Evolutionary conservation across 92 coral and sea anemone species (phyloP).

Genomic region (Epizoanthus stellaris): DNA sequence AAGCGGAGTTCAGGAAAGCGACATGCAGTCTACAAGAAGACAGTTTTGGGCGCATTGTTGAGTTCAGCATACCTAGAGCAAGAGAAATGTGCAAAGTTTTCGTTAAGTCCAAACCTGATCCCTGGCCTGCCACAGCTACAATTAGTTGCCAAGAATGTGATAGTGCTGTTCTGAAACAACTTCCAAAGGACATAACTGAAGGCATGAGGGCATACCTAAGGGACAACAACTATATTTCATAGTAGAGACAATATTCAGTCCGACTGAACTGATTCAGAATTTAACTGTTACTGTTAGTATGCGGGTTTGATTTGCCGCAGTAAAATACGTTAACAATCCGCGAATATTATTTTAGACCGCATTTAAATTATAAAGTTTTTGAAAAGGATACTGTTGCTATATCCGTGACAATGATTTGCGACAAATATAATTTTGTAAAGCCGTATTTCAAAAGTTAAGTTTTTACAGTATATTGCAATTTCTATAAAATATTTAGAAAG

Average conservation of each 20-base stretch:
- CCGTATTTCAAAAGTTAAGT: conserved; percentile 1
- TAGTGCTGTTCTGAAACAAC: conserved; percentile 26
- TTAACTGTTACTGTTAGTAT: conserved; percentile 12
- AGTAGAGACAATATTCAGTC: conserved; percentile 9
- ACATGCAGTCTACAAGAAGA: conserved; percentile 29
- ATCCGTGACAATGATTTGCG: conserved; percentile 14
- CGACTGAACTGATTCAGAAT: not conserved
- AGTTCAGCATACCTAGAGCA: conserved; percentile 52
- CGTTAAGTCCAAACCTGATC: conserved; percentile 54
- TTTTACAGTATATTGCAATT: not conserved
- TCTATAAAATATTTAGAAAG: not conserved
- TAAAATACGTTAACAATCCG: not conserved
- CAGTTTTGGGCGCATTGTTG: conserved; percentile 53
- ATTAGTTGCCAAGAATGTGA: conserved; percentile 26
- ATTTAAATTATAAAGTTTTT: not conserved
- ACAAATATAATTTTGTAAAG: conserved; percentile 12
- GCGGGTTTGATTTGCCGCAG: not conserved
- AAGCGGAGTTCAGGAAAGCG: conserved; percentile 47
- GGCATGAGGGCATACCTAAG: conserved; percentile 39
- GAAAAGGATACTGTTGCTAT: conserved; percentile 17
- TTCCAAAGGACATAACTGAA: conserved; percentile 54
- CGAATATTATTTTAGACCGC: conserved; percentile 4
- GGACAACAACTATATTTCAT: conserved; percentile 21
- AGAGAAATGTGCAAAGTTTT: conserved; percentile 57
- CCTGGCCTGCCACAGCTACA: conserved; percentile 54